Percentiles rank a stretch among this genome's conserved stretches.
phyloP scores from a whole-genome alignment of 2,113 vertebrate genomes.

The Rousettus leschenaultii region DNA sequence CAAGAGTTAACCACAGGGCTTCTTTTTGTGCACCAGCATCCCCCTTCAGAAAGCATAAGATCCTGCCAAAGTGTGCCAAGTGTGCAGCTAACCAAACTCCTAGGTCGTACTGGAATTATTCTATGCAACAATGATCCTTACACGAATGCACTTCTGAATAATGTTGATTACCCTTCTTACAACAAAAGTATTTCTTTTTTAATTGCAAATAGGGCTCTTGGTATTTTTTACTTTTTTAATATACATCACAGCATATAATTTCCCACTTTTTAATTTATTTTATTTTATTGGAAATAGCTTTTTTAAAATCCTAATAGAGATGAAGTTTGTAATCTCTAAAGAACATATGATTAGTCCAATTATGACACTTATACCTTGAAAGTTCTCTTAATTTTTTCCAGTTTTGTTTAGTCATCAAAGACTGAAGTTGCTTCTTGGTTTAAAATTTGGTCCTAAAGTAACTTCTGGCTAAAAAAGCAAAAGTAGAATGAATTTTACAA shows the following conservation, averaged over 20 bases:
- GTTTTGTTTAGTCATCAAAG: conserved; percentile 67
- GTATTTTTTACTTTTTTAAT: conserved; percentile 87
- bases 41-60: conserved; percentile 64
- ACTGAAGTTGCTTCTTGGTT: conserved; percentile 73
- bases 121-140: conserved; percentile 95
- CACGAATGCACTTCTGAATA: conserved; percentile 85
- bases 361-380: conserved; percentile 81
- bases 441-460: conserved; percentile 70
- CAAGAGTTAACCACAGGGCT: neutral
- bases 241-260: conserved; percentile 80
- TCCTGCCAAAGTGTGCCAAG: conserved; percentile 88
- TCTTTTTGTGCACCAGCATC: conserved; percentile 51
- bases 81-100: conserved; percentile 83
- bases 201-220: conserved; percentile 76
- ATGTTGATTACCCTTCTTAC: conserved; percentile 79
- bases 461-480: conserved; percentile 76
- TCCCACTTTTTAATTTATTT: conserved; percentile 78
- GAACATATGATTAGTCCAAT: conserved; percentile 75
- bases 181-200: conserved; percentile 77
- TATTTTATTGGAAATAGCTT: conserved; percentile 81
- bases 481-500: conserved; percentile 83
- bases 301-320: conserved; percentile 64
- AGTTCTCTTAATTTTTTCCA: conserved; percentile 67
- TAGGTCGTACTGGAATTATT: conserved; percentile 90
- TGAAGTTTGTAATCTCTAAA: conserved; percentile 72